Base-by-base conservation (phyloP, 2,113 vertebrate species). In the Entomyzon cyanotis region DNA sequence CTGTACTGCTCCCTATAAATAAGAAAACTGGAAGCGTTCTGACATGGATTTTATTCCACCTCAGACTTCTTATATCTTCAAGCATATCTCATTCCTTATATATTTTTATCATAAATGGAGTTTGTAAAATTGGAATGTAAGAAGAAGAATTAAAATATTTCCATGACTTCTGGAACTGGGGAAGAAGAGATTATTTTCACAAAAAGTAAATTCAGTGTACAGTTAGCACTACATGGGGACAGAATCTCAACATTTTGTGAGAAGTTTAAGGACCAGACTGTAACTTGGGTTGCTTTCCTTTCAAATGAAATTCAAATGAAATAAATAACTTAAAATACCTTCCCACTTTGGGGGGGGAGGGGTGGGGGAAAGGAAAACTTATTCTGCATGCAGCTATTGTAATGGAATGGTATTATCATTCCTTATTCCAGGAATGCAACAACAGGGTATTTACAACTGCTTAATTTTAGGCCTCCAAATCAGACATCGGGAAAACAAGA, bases 291-390 rank as follows among this genome's bases (percentile, higher is more conserved):
- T 24, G 14, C 6, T 10, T 23, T 11, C 16, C 8, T 30, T 84
- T 73, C 15, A n/a, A 73, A 82, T 74, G n/a, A n/a, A n/a, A 44
- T 37, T 70, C 64, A 67, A 84, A 77, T 25, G 33, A 35, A 59
- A 83, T 27, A 41, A 5, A 4, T 12, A 22, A 10, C 4, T 30
- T 19, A 59, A 93, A 85, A 88, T 64, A 9, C 19, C 11, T 65
- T 63, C 5, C 4, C 2, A 35, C 8, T 47, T 10, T 5, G 25
- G 4, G 4, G 5, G 1, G 4, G 33, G 24, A 35, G 24, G 11
- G 46, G 21, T 4, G 28, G 17, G 6, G 30, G 35, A 22, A 49
- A 2, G 1, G 4, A 27, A 64, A 25, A 20, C 2, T 39, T 52
- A 62, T 41, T 71, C 50, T 86, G 23, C 2, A 7, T 52, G 50